Percentiles rank a stretch among this genome's conserved stretches.
Evolutionary conservation across 2,888 invertebrate genomes (phyloP).

Genomic region (Morpho helenor): DNA sequence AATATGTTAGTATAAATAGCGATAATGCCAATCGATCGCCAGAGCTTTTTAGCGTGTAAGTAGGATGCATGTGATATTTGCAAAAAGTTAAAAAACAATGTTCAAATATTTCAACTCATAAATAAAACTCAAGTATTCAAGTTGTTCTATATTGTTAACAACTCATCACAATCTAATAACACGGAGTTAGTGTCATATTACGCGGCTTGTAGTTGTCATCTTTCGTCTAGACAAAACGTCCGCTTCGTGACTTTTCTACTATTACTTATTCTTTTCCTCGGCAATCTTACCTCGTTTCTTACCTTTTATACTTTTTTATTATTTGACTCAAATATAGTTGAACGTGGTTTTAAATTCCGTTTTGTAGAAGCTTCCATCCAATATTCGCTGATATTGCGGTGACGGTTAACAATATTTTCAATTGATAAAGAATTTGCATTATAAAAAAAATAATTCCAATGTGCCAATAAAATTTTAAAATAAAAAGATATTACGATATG

Average conservation of each 20-base stretch:
- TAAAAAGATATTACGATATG: no score
- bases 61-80: no score
- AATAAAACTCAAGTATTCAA: neutral
- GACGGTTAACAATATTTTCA: no score
- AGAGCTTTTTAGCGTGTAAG: no score
- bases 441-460: no score
- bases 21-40: no score
- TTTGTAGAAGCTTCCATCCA: conserved; percentile 22
- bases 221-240: conserved; percentile 68
- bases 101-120: neutral
- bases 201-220: conserved; percentile 46
- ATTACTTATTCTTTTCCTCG: conserved; percentile 59
- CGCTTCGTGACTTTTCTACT: conserved; percentile 69
- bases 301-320: conserved; percentile 31
- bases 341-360: no score
- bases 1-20: no score
- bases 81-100: no score
- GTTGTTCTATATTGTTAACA: conserved; percentile 50
- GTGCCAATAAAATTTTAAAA: no score
- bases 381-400: no score
- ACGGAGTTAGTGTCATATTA: conserved; percentile 44
- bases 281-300: conserved; percentile 49
- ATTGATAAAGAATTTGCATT: conserved; percentile 34
- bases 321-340: neutral
- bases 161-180: conserved; percentile 66